Evolutionary conservation across 2,888 invertebrate species (phyloP).

Genomic region (Philhelius pedissequus): DNA sequence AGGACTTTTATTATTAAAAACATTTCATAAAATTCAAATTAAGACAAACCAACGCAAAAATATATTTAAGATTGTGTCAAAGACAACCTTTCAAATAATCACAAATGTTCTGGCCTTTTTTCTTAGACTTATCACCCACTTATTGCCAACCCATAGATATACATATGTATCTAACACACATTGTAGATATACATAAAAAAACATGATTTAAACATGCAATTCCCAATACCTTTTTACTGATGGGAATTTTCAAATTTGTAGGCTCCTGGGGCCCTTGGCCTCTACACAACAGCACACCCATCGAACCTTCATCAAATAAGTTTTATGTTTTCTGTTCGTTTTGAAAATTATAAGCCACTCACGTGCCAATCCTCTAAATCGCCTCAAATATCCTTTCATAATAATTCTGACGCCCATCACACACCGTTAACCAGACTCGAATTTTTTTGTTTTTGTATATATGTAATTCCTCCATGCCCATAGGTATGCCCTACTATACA

Average conservation of each 20-base stretch:
- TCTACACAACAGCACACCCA: neutral
- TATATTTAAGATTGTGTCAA: neutral
- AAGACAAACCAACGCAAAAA: too few relatives aligned
- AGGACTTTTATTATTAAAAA: too few relatives aligned
- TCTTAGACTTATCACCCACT: constrained; percentile 59
- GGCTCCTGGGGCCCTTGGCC: neutral
- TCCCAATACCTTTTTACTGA: neutral
- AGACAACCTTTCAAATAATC: neutral
- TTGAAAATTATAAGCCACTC: constrained; percentile 59
- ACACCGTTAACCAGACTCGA: constrained; percentile 53
- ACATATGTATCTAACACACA: too few relatives aligned
- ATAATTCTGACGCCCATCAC: constrained; percentile 43
- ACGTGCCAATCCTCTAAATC: constrained; percentile 42
- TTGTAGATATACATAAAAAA: neutral
- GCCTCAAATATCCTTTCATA: constrained; percentile 36
- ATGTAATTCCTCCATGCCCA: neutral
- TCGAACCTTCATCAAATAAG: constrained; percentile 60
- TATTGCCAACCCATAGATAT: constrained; percentile 53
- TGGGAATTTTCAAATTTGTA: constrained; percentile 15
- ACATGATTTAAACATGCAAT: constrained; percentile 54
- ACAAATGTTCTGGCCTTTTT: neutral
- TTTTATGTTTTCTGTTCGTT: neutral
- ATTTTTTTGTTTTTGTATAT: constrained; percentile 9
- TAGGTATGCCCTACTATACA: too few relatives aligned
- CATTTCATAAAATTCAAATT: too few relatives aligned